Evolutionary conservation across 2,113 vertebrate species (phyloP), one percentile per base, ranked within the genome.

Genomic region (Ceratotherium simum): DNA sequence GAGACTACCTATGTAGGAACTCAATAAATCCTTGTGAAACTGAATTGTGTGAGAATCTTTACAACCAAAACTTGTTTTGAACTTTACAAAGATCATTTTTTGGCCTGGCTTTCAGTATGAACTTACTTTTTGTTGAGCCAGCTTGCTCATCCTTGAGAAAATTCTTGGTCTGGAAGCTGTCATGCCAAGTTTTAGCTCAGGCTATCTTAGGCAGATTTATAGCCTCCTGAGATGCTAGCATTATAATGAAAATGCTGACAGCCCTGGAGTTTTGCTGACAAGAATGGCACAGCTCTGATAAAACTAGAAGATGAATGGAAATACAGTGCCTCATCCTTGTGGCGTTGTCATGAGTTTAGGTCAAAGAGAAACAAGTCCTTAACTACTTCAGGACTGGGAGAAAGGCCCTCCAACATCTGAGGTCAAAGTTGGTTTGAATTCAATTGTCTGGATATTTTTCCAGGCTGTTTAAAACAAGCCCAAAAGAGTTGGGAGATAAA

Each of bases 341-440:
- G 85, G 97, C 94, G 64, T 81, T 60, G 12, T 56, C 6, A 36
- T 95, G 79, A 65, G 56, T 91, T 93, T 88, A 23, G 91, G 90
- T 91, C 95, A 95, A 97, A 98, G 91, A 96, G 95, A 97, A 98
- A 90, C 75, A 97, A 82, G 36, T 73, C 82, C 69, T 98, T 96
- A 98, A 98, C 98, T 97, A 97, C 39, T 27, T 62, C n/a, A 95
- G 69, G 81, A 33, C 6, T 97, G 80, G 93, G 79, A 98, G 95
- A 84, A 97, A 88, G 65, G 23, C n/a, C 9, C 25, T 78, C 60
- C 54, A 92, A 36, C 25, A 54, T 91, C 36, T n/a, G n/a, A 90
- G 60, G 65, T n/a, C 60, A 54, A 73, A 51, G 81, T n/a, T 92
- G 42, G n/a, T 73, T 96, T 96, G 12, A 58, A 90, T 90, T 95